Conservation (phyloP, 1,140 invertebrate genomes). For the Drosophila ercepeae region DNA sequence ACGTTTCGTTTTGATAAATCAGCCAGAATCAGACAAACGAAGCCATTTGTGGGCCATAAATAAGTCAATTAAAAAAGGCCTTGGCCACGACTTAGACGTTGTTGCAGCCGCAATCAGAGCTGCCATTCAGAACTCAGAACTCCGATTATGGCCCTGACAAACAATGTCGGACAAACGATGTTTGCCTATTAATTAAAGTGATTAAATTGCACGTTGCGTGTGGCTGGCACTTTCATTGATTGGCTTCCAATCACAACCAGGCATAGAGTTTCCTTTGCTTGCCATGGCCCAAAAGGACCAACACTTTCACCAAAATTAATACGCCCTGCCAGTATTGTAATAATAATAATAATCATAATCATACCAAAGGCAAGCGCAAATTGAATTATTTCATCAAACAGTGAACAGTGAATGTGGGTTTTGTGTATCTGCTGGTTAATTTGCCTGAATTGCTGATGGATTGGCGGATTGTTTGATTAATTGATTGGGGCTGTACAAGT, state of each 20-base stretch:
- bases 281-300: background rate
- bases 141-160: constrained; percentile 36
- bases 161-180: constrained; percentile 44
- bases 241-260: constrained; percentile 26
- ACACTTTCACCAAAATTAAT: constrained; percentile 55
- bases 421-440: constrained; percentile 6
- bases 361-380: constrained; percentile 52
- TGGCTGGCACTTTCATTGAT: constrained; percentile 38
- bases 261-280: background rate
- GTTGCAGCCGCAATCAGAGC: constrained; percentile 41
- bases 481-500: background rate
- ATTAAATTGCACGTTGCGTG: constrained; percentile 63
- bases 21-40: constrained; percentile 23
- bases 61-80: constrained; percentile 48
- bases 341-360: constrained; percentile 61
- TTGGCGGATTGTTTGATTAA: constrained; percentile 34
- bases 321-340: constrained; percentile 23
- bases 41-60: constrained; percentile 38
- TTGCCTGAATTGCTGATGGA: constrained; percentile 27
- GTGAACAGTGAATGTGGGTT: constrained; percentile 18
- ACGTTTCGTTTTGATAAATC: constrained; percentile 78
- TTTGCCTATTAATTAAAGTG: constrained; percentile 74
- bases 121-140: constrained; percentile 33
- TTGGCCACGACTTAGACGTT: constrained; percentile 6
- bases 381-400: constrained; percentile 64